Evolutionary conservation across 2,888 invertebrate species (phyloP).

Genomic region (Leucophenga montana): DNA sequence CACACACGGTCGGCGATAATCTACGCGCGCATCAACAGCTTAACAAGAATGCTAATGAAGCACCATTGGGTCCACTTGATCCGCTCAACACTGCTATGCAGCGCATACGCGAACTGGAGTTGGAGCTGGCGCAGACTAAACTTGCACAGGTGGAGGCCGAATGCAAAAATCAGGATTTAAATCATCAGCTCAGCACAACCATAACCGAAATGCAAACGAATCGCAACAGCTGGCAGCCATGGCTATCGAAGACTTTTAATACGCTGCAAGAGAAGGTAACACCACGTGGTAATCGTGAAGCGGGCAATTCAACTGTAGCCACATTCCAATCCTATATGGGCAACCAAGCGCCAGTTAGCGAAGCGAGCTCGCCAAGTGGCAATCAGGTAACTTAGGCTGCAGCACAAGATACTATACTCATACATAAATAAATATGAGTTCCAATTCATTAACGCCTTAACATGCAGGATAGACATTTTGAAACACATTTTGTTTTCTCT

Average conservation of each 20-base stretch:
- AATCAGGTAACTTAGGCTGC: constrained; percentile 68
- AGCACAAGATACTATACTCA: background rate
- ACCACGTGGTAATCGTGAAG: constrained; percentile 59
- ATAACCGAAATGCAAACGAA: constrained; percentile 81
- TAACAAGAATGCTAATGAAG: constrained; percentile 57
- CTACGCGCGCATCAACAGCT: constrained; percentile 1
- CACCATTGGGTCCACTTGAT: constrained; percentile 70
- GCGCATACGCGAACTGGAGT: constrained; percentile 90
- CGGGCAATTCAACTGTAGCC: constrained; percentile 47
- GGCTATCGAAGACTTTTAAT: constrained; percentile 92
- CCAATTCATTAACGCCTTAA: no score
- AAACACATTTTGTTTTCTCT: background rate
- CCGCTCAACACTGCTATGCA: constrained; percentile 69
- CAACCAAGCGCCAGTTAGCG: constrained; percentile 58
- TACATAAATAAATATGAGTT: constrained; percentile 1
- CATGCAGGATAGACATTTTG: background rate
- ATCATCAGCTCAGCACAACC: constrained; percentile 89
- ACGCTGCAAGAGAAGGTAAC: constrained; percentile 72
- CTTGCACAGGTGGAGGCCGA: constrained; percentile 97
- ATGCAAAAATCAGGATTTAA: constrained; percentile 95
- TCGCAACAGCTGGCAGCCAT: constrained; percentile 84
- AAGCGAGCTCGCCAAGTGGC: constrained; percentile 68
- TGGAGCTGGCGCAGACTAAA: constrained; percentile 97
- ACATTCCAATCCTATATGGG: constrained; percentile 73
- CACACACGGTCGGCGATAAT: constrained; percentile 33